Percentiles rank a stretch among this genome's conserved stretches.
Evolutionary conservation across 2,797 vertebrate species (phyloP).

Genomic region (Enteromius fasciolatus): DNA sequence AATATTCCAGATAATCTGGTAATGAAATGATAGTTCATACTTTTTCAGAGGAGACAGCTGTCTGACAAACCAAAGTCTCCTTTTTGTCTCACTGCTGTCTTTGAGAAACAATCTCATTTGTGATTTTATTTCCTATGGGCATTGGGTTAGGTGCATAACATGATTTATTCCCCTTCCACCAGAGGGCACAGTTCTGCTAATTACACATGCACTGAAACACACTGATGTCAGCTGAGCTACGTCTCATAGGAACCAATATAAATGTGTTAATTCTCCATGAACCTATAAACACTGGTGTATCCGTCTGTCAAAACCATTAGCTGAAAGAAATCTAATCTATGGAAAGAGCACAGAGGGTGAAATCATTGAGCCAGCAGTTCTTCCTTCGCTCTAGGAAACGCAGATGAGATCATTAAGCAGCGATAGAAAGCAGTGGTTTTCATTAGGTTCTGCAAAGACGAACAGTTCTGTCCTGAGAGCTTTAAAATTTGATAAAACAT

Average conservation of each 20-base stretch:
- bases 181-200: slow-evolving; percentile 54
- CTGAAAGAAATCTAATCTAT: background rate
- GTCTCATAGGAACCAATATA: background rate
- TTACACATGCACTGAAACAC: slow-evolving; percentile 16
- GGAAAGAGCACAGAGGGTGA: background rate
- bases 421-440: background rate
- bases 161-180: slow-evolving; percentile 45
- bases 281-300: background rate
- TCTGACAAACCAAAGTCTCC: background rate
- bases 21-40: background rate
- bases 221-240: slow-evolving; percentile 8
- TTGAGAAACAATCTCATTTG: background rate
- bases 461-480: background rate
- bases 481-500: background rate
- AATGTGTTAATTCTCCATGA: slow-evolving; percentile 31
- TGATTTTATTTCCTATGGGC: background rate
- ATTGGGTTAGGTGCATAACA: background rate
- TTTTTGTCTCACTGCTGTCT: background rate
- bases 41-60: background rate
- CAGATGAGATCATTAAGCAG: slow-evolving; percentile 1
- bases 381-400: background rate
- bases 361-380: background rate
- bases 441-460: background rate
- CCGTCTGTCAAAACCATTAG: slow-evolving; percentile 19
- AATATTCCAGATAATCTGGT: background rate